These are phyloP conservation scores for Chrysochloris asiatica DNA, from an alignment of 2,113 vertebrate genomes.

Conservation along the genomic window DNA sequence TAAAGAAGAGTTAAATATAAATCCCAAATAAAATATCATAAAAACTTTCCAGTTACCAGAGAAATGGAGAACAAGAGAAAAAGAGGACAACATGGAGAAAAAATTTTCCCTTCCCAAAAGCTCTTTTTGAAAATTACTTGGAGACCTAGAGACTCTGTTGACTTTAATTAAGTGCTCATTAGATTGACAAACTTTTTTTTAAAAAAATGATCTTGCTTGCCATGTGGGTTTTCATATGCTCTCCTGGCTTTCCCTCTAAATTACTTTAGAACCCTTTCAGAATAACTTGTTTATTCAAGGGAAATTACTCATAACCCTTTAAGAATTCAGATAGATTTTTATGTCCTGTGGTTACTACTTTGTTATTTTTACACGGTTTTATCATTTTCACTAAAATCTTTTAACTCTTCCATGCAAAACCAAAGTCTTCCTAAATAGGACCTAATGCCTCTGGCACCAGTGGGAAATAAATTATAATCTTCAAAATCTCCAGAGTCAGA, in stretches of 20 bases:
- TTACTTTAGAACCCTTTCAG: conserved; percentile 75
- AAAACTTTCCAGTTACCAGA: conserved; percentile 81
- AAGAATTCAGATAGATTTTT: conserved; percentile 67
- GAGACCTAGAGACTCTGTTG: conserved; percentile 86
- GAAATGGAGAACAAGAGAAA: conserved; percentile 80
- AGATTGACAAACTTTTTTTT: conserved; percentile 84
- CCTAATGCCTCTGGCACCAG: conserved; percentile 70
- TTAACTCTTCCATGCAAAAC: conserved; percentile 73
- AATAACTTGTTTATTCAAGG: conserved; percentile 59
- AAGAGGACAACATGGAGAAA: conserved; percentile 78
- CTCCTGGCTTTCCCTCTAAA: conserved; percentile 79
- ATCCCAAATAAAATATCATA: conserved; percentile 77
- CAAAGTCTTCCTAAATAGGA: conserved; percentile 70
- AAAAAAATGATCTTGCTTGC: conserved; percentile 78
- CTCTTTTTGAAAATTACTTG: conserved; percentile 85
- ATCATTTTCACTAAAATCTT: conserved; percentile 76
- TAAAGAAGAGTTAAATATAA: conserved; percentile 75
- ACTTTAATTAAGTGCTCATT: conserved; percentile 86
- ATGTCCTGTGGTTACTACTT: conserved; percentile 69
- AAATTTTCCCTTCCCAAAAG: conserved; percentile 78
- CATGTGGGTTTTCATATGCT: conserved; percentile 82
- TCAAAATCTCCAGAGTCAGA: conserved; percentile 64
- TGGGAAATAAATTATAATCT: conserved; percentile 73
- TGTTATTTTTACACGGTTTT: conserved; percentile 76
- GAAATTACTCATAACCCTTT: conserved; percentile 59